Evolutionary conservation across 2,113 vertebrate genomes (phyloP), one percentile per base, ranked within the genome.

Genomic region (Hippolais icterina): DNA sequence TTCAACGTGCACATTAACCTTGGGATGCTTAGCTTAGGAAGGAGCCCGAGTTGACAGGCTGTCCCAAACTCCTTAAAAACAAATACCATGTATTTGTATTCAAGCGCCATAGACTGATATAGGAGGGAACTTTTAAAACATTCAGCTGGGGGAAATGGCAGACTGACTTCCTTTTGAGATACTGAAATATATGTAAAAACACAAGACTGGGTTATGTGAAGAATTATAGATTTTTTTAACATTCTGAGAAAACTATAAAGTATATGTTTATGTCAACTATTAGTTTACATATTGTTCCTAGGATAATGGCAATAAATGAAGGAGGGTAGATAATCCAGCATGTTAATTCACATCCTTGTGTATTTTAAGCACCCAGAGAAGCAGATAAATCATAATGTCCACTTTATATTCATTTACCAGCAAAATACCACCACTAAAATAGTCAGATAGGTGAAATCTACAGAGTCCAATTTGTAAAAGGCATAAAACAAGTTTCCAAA

Each of bases 31-130:
- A 35, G 33, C 6, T 63, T 46, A 56, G 24, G 17, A 65, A 56
- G 37, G 37, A 83, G 33, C 25, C 29, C 17, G 76, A n/a, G 66
- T 0, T 52, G 29, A 63, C 27, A 78, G 57, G 15, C 23, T 68
- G 27, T 14, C 41, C 35, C 50, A 66, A 74, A 74, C 15, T 53
- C 42, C 60, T 78, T 57, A 46, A 75, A 60, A 56, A 57, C 9
- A 69, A 83, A 86, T 42, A 35, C 7, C 35, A 2, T 11, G 12
- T 31, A 21, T 59, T 75, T 63, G 7, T 42, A 89, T 49, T 72
- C 47, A 85, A 82, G 29, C 0, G 0, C 6, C 20, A 25, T 4
- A 64, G 15, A 31, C 5, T 16, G 8, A 42, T 27, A 12, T 4
- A 22, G 41, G 46, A 86, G 31, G 20, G 21, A 91, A 87, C 1